phyloP scores from a whole-genome alignment of 1,140 invertebrate species.

The Homarus americanus region DNA sequence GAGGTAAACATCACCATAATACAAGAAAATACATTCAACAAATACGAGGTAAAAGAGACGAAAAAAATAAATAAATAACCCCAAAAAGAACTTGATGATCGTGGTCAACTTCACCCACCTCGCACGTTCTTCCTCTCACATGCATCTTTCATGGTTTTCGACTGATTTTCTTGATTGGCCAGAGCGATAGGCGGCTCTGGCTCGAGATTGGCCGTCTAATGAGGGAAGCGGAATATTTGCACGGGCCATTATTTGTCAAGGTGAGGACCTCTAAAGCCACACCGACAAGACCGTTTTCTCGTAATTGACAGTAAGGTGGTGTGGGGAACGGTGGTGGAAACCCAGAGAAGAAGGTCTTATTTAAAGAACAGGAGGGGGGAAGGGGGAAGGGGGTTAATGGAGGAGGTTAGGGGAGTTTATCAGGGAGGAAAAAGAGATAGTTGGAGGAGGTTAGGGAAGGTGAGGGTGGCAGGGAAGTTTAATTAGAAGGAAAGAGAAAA shows the following conservation, averaged over 20 bases:
- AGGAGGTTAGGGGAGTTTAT: background rate
- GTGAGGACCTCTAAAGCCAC: background rate
- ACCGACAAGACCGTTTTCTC: background rate
- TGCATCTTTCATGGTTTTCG: slow-evolving; percentile 17
- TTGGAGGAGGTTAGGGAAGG: background rate
- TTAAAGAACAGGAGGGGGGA: background rate
- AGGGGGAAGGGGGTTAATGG: background rate
- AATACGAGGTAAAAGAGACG: too few relatives aligned
- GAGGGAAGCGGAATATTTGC: slow-evolving; percentile 18
- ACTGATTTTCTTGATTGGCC: background rate
- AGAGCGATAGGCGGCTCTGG: background rate
- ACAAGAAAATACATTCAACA: too few relatives aligned
- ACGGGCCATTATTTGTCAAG: slow-evolving; percentile 5
- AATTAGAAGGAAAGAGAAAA: background rate
- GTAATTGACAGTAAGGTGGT: slow-evolving; percentile 8
- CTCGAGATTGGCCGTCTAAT: slow-evolving; percentile 6
- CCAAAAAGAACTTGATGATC: too few relatives aligned
- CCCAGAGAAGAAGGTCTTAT: background rate
- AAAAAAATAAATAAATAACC: too few relatives aligned
- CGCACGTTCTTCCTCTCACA: background rate
- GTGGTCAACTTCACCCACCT: background rate
- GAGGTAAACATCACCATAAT: too few relatives aligned
- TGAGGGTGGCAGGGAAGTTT: background rate
- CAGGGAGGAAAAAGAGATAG: background rate
- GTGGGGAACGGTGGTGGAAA: background rate